These are phyloP conservation scores for Rostratula benghalensis DNA, from an alignment of 2,113 vertebrate species.

Conservation along the genomic window DNA sequence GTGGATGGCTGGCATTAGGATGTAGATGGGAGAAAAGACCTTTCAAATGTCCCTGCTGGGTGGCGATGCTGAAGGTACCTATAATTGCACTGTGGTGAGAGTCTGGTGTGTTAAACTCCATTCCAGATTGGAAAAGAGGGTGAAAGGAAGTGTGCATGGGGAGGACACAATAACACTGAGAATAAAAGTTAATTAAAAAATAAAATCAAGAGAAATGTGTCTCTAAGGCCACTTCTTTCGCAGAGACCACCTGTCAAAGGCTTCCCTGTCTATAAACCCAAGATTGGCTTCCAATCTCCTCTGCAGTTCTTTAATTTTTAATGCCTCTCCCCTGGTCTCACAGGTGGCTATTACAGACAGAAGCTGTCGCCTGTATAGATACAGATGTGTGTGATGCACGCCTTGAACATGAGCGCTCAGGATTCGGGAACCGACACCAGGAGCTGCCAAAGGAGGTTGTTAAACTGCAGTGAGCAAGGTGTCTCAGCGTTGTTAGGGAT, in stretches of 20 bases:
- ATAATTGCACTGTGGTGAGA: neutral
- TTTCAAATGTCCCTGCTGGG: neutral
- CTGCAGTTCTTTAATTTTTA: constrained; percentile 79
- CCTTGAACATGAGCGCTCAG: neutral
- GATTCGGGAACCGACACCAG: neutral
- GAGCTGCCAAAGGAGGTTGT: constrained; percentile 32
- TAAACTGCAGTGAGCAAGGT: constrained; percentile 12
- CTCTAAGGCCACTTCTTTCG: constrained; percentile 76
- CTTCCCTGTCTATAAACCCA: constrained; percentile 74
- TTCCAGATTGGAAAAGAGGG: constrained; percentile 16
- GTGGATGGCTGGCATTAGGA: neutral
- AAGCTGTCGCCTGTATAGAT: constrained; percentile 62
- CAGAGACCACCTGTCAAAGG: constrained; percentile 79
- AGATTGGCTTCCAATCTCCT: constrained; percentile 66
- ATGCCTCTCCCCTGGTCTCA: constrained; percentile 72
- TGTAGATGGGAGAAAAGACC: neutral
- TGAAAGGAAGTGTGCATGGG: neutral
- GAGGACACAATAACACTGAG: constrained; percentile 62
- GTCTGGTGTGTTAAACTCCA: constrained; percentile 29
- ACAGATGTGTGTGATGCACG: constrained; percentile 27
- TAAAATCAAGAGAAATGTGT: constrained; percentile 82
- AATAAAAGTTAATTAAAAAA: constrained; percentile 87
- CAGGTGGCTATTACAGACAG: constrained; percentile 64
- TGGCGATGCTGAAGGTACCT: neutral
- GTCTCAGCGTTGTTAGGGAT: neutral